phyloP scores from a whole-genome alignment of 2,113 vertebrate genomes.

The Kryptolebias marmoratus region DNA sequence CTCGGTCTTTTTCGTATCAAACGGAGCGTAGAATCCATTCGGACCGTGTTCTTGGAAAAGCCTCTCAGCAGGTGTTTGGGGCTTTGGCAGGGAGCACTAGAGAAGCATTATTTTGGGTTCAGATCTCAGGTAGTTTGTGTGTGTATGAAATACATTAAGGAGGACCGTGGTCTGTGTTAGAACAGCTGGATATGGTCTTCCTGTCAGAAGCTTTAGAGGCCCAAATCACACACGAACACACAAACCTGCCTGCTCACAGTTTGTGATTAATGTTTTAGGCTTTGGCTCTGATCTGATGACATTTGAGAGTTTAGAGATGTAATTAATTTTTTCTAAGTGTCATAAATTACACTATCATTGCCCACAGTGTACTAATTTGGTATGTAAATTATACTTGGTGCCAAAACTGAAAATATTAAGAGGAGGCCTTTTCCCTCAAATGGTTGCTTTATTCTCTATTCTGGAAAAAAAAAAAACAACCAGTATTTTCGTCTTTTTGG shows the following conservation, averaged over 20 bases:
- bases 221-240: slow-evolving; percentile 2
- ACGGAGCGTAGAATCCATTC: slow-evolving; percentile 65
- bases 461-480: not conserved
- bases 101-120: slow-evolving; percentile 24
- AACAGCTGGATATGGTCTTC: slow-evolving; percentile 15
- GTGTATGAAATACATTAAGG: not conserved
- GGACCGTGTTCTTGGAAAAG: slow-evolving; percentile 54
- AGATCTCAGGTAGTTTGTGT: slow-evolving; percentile 16
- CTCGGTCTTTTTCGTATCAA: slow-evolving; percentile 61
- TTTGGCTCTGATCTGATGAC: not conserved
- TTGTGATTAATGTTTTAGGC: not conserved
- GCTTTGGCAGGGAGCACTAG: slow-evolving; percentile 18
- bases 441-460: not conserved
- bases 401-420: not conserved
- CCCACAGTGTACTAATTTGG: not conserved
- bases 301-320: no score
- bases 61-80: slow-evolving; percentile 34
- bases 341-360: not conserved
- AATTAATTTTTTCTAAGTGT: not conserved
- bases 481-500: no score
- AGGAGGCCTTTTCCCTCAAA: not conserved
- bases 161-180: not conserved
- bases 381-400: not conserved
- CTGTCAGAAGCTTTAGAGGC: slow-evolving; percentile 34
- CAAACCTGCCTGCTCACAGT: not conserved